A percentile compares a stretch with the other conserved stretches of the same genome.
Evolutionary conservation across 2,888 invertebrate genomes (phyloP).

Genomic region (Drosophila paucipuncta): DNA sequence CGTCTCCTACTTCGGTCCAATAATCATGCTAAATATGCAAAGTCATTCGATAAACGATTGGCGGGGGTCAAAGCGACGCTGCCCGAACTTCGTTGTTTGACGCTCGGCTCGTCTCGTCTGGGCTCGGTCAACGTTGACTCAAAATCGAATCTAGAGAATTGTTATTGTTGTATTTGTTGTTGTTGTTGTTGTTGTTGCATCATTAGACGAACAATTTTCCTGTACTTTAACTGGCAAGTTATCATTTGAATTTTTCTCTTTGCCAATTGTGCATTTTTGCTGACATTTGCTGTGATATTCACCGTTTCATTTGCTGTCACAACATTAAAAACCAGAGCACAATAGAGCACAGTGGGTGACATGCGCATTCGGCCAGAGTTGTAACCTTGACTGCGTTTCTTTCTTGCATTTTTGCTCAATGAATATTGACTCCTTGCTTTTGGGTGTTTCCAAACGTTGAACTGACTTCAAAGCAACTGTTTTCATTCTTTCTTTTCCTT

Average conservation of each 20-base stretch:
- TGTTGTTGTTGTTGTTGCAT: slow-evolving; percentile 39
- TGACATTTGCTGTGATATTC: slow-evolving; percentile 56
- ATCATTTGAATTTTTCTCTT: slow-evolving; percentile 41
- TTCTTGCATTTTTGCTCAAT: slow-evolving; percentile 40
- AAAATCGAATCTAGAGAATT: slow-evolving; percentile 76
- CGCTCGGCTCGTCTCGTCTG: slow-evolving; percentile 1
- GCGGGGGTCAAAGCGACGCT: slow-evolving; percentile 70
- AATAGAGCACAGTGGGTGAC: slow-evolving; percentile 59
- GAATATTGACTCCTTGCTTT: slow-evolving; percentile 43
- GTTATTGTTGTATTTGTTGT: slow-evolving; percentile 14
- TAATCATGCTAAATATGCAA: slow-evolving; percentile 83
- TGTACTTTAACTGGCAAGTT: slow-evolving; percentile 12
- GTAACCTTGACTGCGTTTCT: slow-evolving; percentile 46
- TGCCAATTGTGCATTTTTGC: slow-evolving; percentile 58
- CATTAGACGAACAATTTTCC: slow-evolving; percentile 51
- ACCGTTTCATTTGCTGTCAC: slow-evolving; percentile 60
- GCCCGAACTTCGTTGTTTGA: slow-evolving; percentile 20
- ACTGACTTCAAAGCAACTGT: slow-evolving; percentile 15
- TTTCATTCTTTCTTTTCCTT: slow-evolving; percentile 1
- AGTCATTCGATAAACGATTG: slow-evolving; percentile 83
- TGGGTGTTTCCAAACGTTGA: slow-evolving; percentile 36
- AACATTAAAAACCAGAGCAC: slow-evolving; percentile 53
- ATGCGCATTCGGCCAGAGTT: slow-evolving; percentile 13
- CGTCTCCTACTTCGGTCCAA: slow-evolving; percentile 62
- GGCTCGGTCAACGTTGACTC: slow-evolving; percentile 15